Base-by-base conservation (phyloP, 1,140 invertebrate genomes). In the Dysdera silvatica region DNA sequence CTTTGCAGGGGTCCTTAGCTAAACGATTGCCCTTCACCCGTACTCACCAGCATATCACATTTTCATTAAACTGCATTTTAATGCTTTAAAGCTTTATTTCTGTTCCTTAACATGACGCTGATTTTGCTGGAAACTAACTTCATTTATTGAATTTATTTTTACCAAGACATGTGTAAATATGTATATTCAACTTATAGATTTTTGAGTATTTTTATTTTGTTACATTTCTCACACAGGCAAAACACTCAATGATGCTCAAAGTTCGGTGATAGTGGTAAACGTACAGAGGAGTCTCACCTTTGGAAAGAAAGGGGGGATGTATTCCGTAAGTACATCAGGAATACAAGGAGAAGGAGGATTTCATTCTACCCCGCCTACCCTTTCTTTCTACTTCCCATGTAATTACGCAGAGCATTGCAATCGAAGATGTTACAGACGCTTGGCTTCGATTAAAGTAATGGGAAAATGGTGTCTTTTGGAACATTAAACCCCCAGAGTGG, bases 371-470 rank as follows among this genome's bases (percentile, higher is more conserved):
- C 51, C 29, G 8, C 45, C 14, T 35, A 31, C 41, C 41, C 40
- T 20, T 33, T 51, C 58, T 51, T 43, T 47, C 45, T 14, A n/a
- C 12, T 12, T 37, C 35, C n/a, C 35, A n/a, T 12, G 61, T 63
- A 63, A 63, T 63, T 63, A 63, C 61, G 61, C 47, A 57, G 48
- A 56, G 55, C 29, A 24, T 35, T 40, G 61, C 61, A 63, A 57
- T 63, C 43, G 61, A 63, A 57, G 61, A 63, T 63, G 61, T 63
- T 63, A 49, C 61, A 63, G 61, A 56, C 52, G 54, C 53, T 63
- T 63, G 45, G 48, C 52, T 63, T 63, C 61, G 61, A 63, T 63
- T 63, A 63, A 57, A 63, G 53, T 63, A 63, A 63, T 63, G 61
- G 61, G 53, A 57, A 63, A 63, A 63, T 57, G 53, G 61, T 63